phyloP scores from a whole-genome alignment of 2,113 vertebrate species.

The Scophthalmus maximus region DNA sequence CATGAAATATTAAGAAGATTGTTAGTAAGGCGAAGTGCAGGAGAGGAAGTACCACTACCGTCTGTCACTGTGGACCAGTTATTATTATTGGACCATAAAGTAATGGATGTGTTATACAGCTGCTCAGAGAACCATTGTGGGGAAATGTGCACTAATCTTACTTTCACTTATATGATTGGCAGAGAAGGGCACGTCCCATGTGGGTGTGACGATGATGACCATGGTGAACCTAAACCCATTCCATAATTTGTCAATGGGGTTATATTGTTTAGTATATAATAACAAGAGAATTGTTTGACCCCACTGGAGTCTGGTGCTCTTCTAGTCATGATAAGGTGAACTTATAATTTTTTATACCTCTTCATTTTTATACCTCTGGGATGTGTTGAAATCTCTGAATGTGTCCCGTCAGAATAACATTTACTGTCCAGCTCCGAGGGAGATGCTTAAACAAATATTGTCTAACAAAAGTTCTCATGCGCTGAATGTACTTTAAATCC shows the following conservation, averaged over 20 bases:
- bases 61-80: slow-evolving; percentile 23
- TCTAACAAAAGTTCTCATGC: slow-evolving; percentile 32
- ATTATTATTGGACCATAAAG: slow-evolving; percentile 26
- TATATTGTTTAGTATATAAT: slow-evolving; percentile 7
- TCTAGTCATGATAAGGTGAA: slow-evolving; percentile 67
- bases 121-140: slow-evolving; percentile 50
- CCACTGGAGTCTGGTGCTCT: slow-evolving; percentile 43
- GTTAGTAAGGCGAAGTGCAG: too few species aligned
- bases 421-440: slow-evolving; percentile 20
- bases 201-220: slow-evolving; percentile 12
- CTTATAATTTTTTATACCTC: slow-evolving; percentile 57
- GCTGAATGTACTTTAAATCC: slow-evolving; percentile 65
- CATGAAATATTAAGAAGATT: too few species aligned
- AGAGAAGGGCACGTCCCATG: slow-evolving; percentile 9
- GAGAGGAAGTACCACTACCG: slow-evolving; percentile 34
- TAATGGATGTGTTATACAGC: slow-evolving; percentile 23
- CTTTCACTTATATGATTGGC: slow-evolving; percentile 67
- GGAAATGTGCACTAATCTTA: slow-evolving; percentile 57
- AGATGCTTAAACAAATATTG: slow-evolving; percentile 2
- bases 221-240: not conserved
- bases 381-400: slow-evolving; percentile 66
- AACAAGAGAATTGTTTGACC: slow-evolving; percentile 23
- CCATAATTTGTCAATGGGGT: slow-evolving; percentile 31
- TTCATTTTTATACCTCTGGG: slow-evolving; percentile 65
- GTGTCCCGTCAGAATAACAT: slow-evolving; percentile 49